A percentile compares a stretch with the other conserved stretches of the same genome.
Evolutionary conservation across 2,797 vertebrate species (phyloP).

Genomic region (Periophthalmus magnuspinnatus): DNA sequence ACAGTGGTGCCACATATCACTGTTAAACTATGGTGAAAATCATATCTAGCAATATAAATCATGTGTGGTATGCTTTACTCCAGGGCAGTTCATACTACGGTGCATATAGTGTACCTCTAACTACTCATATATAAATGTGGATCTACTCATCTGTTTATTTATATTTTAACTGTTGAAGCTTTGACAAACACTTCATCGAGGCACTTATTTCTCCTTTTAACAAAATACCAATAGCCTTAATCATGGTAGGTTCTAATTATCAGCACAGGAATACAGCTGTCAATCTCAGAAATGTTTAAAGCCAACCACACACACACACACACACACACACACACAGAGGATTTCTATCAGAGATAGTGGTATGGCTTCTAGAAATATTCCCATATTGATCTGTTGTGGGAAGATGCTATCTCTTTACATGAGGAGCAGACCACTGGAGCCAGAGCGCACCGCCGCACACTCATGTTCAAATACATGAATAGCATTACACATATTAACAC

Average conservation of each 20-base stretch:
- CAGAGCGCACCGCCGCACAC: constrained; percentile 41
- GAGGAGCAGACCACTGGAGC: constrained; percentile 69
- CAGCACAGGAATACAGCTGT: constrained; percentile 41
- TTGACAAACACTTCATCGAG: constrained; percentile 8
- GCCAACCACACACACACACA: constrained; percentile 5
- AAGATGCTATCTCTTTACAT: constrained; percentile 73
- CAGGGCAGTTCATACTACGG: constrained; percentile 59
- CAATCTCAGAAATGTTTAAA: constrained; percentile 59
- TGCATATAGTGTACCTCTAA: constrained; percentile 11
- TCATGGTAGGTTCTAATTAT: constrained; percentile 42
- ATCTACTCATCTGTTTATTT: neutral
- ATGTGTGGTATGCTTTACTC: constrained; percentile 57
- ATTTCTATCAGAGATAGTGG: constrained; percentile 52
- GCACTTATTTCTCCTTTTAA: constrained; percentile 43
- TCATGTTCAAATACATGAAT: constrained; percentile 28
- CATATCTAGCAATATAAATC: constrained; percentile 62
- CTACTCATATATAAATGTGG: constrained; percentile 7
- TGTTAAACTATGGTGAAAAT: constrained; percentile 58
- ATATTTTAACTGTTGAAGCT: neutral
- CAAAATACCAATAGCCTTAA: constrained; percentile 54
- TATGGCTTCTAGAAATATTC: constrained; percentile 69
- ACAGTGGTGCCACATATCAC: constrained; percentile 22
- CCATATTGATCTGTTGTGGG: constrained; percentile 73
- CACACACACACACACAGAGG: constrained; percentile 11
- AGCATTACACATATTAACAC: constrained; percentile 40